Conservation (phyloP, 2,113 vertebrate genomes). For the Apistogramma diplotaenia region DNA sequence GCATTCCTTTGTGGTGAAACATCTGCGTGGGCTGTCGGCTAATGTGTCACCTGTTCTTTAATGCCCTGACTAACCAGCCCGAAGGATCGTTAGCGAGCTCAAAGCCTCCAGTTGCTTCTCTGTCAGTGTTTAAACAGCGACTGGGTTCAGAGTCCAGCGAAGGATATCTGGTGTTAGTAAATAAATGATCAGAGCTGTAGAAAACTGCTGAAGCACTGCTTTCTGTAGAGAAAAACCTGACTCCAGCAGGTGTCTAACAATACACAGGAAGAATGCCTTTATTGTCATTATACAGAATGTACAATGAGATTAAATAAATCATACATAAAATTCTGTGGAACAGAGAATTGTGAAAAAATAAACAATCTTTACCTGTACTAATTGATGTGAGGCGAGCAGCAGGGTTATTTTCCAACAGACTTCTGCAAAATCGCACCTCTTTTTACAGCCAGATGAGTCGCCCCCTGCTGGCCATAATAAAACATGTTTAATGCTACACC, state of each 20-base stretch:
- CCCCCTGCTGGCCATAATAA: neutral
- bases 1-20: conserved; percentile 24
- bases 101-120: neutral
- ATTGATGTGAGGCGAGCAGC: neutral
- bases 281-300: too few relatives aligned
- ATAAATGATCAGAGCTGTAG: conserved; percentile 10
- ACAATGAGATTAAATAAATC: too few relatives aligned
- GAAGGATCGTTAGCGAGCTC: conserved; percentile 14
- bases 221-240: neutral
- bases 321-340: too few relatives aligned
- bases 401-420: neutral
- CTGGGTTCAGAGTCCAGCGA: conserved; percentile 54
- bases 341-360: too few relatives aligned
- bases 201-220: neutral
- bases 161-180: conserved; percentile 21
- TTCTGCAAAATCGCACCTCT: neutral
- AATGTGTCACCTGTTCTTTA: conserved; percentile 36
- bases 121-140: conserved; percentile 40
- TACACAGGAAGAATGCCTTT: too few relatives aligned
- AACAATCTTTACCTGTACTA: too few relatives aligned
- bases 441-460: neutral
- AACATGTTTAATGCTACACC: neutral
- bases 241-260: conserved; percentile 33
- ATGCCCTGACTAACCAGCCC: conserved; percentile 13
- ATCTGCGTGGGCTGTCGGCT: neutral